Conservation (phyloP, 2,888 invertebrate genomes). For the Hirtodrosophila histrioides region DNA sequence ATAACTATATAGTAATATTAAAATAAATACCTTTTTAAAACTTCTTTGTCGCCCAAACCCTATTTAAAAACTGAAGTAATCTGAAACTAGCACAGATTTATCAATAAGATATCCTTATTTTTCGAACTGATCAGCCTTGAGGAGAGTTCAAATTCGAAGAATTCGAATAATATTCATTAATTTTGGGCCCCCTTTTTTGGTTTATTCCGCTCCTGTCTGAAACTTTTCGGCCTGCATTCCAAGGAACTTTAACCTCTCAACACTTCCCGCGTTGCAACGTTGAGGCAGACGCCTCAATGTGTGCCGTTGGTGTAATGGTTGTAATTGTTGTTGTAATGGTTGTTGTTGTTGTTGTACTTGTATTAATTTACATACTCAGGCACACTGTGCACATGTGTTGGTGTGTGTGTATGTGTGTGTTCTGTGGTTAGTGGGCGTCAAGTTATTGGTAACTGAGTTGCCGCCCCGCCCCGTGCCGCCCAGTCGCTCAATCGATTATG, state of each 20-base stretch:
- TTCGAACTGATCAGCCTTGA: too few species aligned
- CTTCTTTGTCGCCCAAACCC: too few species aligned
- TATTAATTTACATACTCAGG: conserved; percentile 55
- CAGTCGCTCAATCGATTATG: conserved; percentile 66
- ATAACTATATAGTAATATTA: too few species aligned
- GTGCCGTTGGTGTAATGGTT: conserved; percentile 49
- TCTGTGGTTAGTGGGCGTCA: conserved; percentile 45
- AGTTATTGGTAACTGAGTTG: conserved; percentile 65
- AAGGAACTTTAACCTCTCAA: conserved; percentile 40
- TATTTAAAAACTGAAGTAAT: too few species aligned
- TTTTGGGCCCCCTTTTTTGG: background rate
- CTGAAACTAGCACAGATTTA: too few species aligned
- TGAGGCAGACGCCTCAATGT: conserved; percentile 26
- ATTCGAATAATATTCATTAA: too few species aligned
- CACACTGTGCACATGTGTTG: conserved; percentile 17
- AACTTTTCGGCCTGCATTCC: conserved; percentile 12
- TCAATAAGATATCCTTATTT: too few species aligned
- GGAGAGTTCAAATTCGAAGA: too few species aligned
- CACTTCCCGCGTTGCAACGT: conserved; percentile 58
- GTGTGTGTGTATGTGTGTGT: conserved; percentile 16
- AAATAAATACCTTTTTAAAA: too few species aligned
- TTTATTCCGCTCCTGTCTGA: conserved; percentile 39
- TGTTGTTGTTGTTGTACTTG: conserved; percentile 32
- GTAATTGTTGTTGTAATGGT: conserved; percentile 52
- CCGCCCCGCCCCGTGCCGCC: conserved; percentile 6